Conservation (phyloP, 1,140 invertebrate species). For the Diprion similis region DNA sequence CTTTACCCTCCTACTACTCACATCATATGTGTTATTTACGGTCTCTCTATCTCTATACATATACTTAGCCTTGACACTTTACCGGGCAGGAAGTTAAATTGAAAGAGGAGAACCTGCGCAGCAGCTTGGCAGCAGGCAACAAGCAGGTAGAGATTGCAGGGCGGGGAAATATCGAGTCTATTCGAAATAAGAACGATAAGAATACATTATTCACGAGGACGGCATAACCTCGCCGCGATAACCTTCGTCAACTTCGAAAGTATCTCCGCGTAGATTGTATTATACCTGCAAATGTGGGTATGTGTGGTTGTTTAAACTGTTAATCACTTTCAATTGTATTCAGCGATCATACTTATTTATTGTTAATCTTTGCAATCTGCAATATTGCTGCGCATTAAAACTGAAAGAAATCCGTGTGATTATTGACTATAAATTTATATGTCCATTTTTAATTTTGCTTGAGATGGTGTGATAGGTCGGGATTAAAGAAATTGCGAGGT, state of each 20-base stretch:
- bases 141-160: background rate
- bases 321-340: background rate
- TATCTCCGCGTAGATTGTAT: too few relatives aligned
- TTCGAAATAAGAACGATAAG: too few relatives aligned
- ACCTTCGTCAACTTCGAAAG: too few relatives aligned
- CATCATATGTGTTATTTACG: background rate
- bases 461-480: too few relatives aligned
- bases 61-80: background rate
- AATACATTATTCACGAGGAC: background rate
- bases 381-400: constrained; percentile 1
- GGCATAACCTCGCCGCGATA: background rate
- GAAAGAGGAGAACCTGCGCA: background rate
- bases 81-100: background rate
- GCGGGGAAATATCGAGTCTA: background rate
- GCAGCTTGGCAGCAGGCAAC: background rate
- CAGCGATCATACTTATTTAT: background rate
- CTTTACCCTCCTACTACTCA: background rate
- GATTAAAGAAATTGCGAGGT: too few relatives aligned
- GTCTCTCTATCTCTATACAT: background rate
- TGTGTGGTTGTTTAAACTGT: too few relatives aligned
- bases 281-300: too few relatives aligned
- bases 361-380: background rate
- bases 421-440: too few relatives aligned
- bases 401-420: background rate
- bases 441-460: too few relatives aligned